Conservation (phyloP, 2,113 vertebrate genomes). For the Blennius ocellaris region DNA sequence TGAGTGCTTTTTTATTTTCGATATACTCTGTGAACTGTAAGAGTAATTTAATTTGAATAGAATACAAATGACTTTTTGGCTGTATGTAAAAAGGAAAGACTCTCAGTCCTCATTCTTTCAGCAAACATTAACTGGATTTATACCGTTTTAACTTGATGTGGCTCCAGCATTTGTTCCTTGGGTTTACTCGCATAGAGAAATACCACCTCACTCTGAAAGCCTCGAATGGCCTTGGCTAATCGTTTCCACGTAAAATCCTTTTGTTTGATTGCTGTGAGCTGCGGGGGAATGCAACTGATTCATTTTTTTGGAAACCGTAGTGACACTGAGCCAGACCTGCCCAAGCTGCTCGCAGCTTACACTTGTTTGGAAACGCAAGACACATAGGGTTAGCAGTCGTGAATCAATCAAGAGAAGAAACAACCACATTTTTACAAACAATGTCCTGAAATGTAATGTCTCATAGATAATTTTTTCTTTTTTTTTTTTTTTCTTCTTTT, state of each 20-base stretch:
- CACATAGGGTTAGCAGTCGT: not conserved
- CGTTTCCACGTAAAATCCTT: not conserved
- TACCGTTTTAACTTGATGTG: not conserved
- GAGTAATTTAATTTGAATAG: no score
- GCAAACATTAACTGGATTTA: no score
- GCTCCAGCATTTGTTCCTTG: not conserved
- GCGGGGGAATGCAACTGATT: not conserved
- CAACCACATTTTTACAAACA: not conserved
- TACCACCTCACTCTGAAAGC: conserved; percentile 1
- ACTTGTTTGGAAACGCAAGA: not conserved
- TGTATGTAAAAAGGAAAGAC: no score
- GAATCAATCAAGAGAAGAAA: not conserved
- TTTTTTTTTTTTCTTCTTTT: not conserved
- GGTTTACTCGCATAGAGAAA: not conserved
- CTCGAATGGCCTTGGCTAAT: not conserved
- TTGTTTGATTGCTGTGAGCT: not conserved
- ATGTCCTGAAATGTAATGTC: not conserved
- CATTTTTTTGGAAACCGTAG: not conserved
- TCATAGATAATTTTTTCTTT: no score
- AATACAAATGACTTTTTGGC: no score
- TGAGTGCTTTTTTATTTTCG: no score
- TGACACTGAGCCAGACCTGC: not conserved
- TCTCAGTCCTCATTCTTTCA: no score
- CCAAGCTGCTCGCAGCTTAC: not conserved
- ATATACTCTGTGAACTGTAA: no score